These are phyloP conservation scores for Poecilia velifera DNA, from an alignment of 2,797 vertebrate species.

Conservation along the genomic window DNA sequence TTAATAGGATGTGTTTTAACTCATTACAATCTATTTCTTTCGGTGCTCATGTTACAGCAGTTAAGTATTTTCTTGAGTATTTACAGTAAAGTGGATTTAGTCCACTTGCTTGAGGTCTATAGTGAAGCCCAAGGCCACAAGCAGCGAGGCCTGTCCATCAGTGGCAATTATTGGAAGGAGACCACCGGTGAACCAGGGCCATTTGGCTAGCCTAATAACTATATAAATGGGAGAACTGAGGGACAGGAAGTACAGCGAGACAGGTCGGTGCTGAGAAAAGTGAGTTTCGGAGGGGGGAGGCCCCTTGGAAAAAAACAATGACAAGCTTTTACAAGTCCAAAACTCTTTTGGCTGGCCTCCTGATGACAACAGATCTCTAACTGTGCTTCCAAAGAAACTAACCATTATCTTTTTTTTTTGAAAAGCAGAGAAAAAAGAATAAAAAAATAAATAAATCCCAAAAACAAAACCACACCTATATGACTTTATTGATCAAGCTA, in stretches of 20 bases:
- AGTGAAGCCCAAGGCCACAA: slow-evolving; percentile 86
- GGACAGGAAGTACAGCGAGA: slow-evolving; percentile 91
- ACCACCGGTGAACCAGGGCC: slow-evolving; percentile 87
- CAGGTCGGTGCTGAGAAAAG: slow-evolving; percentile 88
- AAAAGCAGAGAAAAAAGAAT: slow-evolving; percentile 15
- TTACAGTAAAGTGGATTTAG: slow-evolving; percentile 62
- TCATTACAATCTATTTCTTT: slow-evolving; percentile 78
- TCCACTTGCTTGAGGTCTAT: slow-evolving; percentile 62
- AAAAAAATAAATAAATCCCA: slow-evolving; percentile 12
- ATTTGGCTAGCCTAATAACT: slow-evolving; percentile 88
- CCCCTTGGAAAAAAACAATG: slow-evolving; percentile 77
- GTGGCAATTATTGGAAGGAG: slow-evolving; percentile 83
- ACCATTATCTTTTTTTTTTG: neutral
- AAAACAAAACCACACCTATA: neutral
- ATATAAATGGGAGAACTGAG: slow-evolving; percentile 81
- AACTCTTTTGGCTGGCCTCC: slow-evolving; percentile 71
- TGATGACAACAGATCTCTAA: slow-evolving; percentile 60
- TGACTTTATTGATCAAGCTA: slow-evolving; percentile 25
- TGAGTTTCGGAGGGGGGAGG: slow-evolving; percentile 77
- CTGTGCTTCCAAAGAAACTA: slow-evolving; percentile 25
- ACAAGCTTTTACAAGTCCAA: slow-evolving; percentile 81
- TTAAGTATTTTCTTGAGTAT: slow-evolving; percentile 63
- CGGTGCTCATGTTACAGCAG: slow-evolving; percentile 72
- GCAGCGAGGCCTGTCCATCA: slow-evolving; percentile 84
- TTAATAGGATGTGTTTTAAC: slow-evolving; percentile 83